These are phyloP conservation scores for Strigamia maritima DNA, from an alignment of 2,888 invertebrate species.

Conservation along the genomic window DNA sequence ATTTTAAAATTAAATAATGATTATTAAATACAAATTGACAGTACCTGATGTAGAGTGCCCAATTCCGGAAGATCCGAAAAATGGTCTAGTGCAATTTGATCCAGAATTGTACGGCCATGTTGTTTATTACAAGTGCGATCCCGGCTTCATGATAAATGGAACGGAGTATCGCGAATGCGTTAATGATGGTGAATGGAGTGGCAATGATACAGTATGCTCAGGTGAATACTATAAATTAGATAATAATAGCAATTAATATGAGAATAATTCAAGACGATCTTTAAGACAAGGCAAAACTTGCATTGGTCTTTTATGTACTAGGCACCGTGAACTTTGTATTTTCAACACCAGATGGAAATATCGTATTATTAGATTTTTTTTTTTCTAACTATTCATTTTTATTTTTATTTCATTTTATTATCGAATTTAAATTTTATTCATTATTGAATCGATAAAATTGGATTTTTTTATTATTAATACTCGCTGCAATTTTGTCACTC, in stretches of 20 bases:
- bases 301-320: too few relatives aligned
- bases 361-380: too few relatives aligned
- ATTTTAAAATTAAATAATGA: background rate
- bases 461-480: too few relatives aligned
- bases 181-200: conserved; percentile 23
- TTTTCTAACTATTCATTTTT: too few relatives aligned
- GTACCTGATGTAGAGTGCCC: conserved; percentile 18
- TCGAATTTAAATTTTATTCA: background rate
- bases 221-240: background rate
- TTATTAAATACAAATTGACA: background rate
- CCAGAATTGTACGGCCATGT: background rate
- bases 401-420: too few relatives aligned
- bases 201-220: background rate
- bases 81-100: background rate
- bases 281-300: too few relatives aligned
- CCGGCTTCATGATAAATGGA: conserved; percentile 7
- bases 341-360: too few relatives aligned
- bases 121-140: conserved; percentile 8
- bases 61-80: conserved; percentile 19
- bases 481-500: too few relatives aligned
- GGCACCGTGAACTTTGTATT: too few relatives aligned
- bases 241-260: background rate
- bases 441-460: too few relatives aligned
- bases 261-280: too few relatives aligned
- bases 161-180: background rate